Conservation (phyloP, 2,113 vertebrate species). For the Ictalurus punctatus region DNA sequence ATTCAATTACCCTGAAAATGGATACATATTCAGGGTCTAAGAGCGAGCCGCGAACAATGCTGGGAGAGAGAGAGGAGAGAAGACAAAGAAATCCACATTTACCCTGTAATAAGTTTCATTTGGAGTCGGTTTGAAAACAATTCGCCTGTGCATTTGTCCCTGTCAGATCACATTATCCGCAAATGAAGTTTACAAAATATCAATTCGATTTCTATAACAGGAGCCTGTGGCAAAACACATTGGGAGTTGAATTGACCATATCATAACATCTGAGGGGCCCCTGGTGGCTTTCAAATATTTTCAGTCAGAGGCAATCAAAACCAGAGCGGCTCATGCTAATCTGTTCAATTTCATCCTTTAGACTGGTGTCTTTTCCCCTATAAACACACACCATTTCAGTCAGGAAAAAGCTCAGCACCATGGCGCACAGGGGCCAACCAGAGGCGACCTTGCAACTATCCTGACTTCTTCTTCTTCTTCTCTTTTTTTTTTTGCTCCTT, state of each 20-base stretch:
- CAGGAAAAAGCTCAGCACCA: slow-evolving; percentile 28
- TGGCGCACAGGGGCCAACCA: slow-evolving; percentile 33
- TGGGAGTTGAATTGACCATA: slow-evolving; percentile 79
- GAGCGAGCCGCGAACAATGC: slow-evolving; percentile 72
- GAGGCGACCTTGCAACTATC: slow-evolving; percentile 41
- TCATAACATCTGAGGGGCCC: slow-evolving; percentile 87
- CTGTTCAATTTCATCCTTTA: slow-evolving; percentile 96
- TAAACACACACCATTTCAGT: slow-evolving; percentile 68
- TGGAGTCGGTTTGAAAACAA: slow-evolving; percentile 96
- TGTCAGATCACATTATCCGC: slow-evolving; percentile 99
- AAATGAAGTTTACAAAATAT: slow-evolving; percentile 99
- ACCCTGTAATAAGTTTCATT: slow-evolving; percentile 99
- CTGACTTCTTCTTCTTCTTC: background rate
- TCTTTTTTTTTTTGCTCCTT: slow-evolving; percentile 33
- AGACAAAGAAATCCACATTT: slow-evolving; percentile 95
- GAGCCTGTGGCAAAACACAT: slow-evolving; percentile 78
- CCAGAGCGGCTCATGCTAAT: slow-evolving; percentile 86
- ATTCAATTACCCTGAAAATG: slow-evolving; percentile 93
- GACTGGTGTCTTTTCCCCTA: slow-evolving; percentile 85
- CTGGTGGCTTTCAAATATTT: slow-evolving; percentile 87
- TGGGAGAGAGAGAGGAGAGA: slow-evolving; percentile 67
- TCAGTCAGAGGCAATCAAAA: slow-evolving; percentile 97
- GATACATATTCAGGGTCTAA: slow-evolving; percentile 93
- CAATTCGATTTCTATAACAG: slow-evolving; percentile 98
- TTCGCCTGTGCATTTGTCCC: slow-evolving; percentile 98